Evolutionary conservation across 2,113 vertebrate genomes (phyloP), one percentile per base, ranked within the genome.

Genomic region (Syngnathus typhle): DNA sequence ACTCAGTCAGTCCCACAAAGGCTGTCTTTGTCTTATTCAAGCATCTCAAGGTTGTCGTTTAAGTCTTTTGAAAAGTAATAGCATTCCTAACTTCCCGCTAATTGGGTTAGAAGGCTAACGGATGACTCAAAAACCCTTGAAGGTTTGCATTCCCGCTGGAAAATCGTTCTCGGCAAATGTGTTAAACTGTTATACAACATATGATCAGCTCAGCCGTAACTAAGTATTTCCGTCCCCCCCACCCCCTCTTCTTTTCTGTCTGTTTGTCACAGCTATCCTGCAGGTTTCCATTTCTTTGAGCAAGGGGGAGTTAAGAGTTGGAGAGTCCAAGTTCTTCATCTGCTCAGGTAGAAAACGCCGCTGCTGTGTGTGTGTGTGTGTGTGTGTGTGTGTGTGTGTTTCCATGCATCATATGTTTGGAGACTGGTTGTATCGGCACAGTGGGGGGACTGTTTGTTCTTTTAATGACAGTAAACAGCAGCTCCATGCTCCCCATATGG

Each of bases 271-370:
- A 98, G 95, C 94, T 79, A 89, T 94, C 79, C 93, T 98, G 83
- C 96, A 99, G 90, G 96, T 98, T 85, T 94, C 96, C 75, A 99
- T 98, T 91, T 97, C 96, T 66, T 91, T 99, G 84, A 96, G 92
- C 87, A 99, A 98, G 92, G 96, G 96, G 86, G 95, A 99, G 85
- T 91, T 99, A 74, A 99, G 96, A 68, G 96, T 99, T 38, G 96
- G 96, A 43, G 96, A 98, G 89, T 99, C 96, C 71, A 99, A 99
- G 88, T 99, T 98, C 91, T 98, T 99, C 92, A 99, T 94, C 71
- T 99, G 96, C 78, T 97, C 96, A 93, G 96, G 96, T 98, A 93
- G 54, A 82, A 32, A 8, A 56, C 4, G 1, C 27, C 55, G 9
- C 8, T 56, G 23, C 2, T 58, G 3, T 36, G 27, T 16, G 55